Conservation (phyloP, 2,888 invertebrate genomes). For the Plemyria rubiginata region DNA sequence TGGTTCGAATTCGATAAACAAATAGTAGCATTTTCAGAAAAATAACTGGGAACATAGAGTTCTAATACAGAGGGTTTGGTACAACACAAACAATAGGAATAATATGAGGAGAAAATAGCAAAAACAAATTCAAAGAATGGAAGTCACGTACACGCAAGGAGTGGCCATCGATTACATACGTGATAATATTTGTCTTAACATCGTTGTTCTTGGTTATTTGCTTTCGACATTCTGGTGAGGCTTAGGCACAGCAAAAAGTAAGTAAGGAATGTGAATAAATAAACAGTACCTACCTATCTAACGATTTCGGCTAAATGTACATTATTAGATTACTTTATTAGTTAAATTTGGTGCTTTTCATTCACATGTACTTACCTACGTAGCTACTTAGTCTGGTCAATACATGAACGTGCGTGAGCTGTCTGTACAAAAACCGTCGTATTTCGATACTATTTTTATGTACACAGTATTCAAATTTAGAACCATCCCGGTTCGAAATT, state of each 20-base stretch:
- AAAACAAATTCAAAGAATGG: constrained; percentile 59
- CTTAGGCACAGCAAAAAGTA: constrained; percentile 31
- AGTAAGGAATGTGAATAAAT: background rate
- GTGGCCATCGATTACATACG: constrained; percentile 65
- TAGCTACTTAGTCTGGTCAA: too few species aligned
- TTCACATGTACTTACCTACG: too few species aligned
- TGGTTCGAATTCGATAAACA: background rate
- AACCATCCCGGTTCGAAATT: too few species aligned
- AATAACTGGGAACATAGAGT: background rate
- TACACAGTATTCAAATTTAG: too few species aligned
- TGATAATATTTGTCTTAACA: constrained; percentile 75
- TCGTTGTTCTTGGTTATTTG: constrained; percentile 39
- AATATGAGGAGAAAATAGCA: constrained; percentile 39
- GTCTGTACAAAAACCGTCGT: too few species aligned
- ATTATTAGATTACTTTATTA: too few species aligned
- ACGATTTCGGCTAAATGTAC: too few species aligned
- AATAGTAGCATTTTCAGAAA: background rate
- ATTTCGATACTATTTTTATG: too few species aligned
- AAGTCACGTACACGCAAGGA: constrained; percentile 68
- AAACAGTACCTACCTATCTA: background rate
- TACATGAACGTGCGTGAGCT: too few species aligned
- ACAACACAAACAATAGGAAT: constrained; percentile 9
- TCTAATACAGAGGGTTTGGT: constrained; percentile 4
- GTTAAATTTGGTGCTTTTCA: too few species aligned
- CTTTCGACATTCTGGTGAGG: constrained; percentile 43